Base-by-base conservation (phyloP, 2,113 vertebrate species). In the Murina feae region DNA sequence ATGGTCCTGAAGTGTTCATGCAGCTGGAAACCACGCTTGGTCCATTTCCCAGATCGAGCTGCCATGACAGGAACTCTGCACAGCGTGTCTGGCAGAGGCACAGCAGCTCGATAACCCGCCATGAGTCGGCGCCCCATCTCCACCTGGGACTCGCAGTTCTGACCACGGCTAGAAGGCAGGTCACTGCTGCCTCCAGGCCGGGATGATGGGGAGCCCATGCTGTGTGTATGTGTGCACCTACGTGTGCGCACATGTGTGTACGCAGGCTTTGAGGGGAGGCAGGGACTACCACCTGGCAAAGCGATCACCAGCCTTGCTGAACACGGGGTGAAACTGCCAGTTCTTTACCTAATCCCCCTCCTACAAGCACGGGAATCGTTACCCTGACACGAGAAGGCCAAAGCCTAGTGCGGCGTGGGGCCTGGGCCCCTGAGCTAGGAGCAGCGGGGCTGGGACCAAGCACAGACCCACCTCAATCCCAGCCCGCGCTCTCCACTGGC, bases 1-100 rank as follows among this genome's bases (percentile, higher is more conserved):
- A 90, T 12, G 68, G 85, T 89, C 84, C 95, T 3, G 6, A 82
- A 68, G 69, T 16, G 82, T 90, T 78, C 86, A 84, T 91, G 90
- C 51, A 58, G 9, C 93, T 90, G 95, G 94, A 95, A 91, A 85
- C 72, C 82, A 20, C 1, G 10, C 84, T 60, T 8, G n/a, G 94
- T 84, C n/a, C 6, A 71, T 85, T 86, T 96, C 93, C 94, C 2
- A 58, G 86, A 66, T 32, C 18, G 12, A 0, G 18, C 66, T 4
- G 69, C 79, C 55, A 72, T 51, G n/a, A 20, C 8, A 32, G 17
- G 66, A n/a, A 49, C 32, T 89, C 32, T 0, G 76, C 14, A 49
- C 1, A 5, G 25, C 2, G 42, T 4, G 13, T 28, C 85, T 1
- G 16, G 68, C 85, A 58, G 85, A 55, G 63, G 85, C 71, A 76